Evolutionary conservation across 1,140 invertebrate genomes (phyloP).

Genomic region (Aphidius ervi): DNA sequence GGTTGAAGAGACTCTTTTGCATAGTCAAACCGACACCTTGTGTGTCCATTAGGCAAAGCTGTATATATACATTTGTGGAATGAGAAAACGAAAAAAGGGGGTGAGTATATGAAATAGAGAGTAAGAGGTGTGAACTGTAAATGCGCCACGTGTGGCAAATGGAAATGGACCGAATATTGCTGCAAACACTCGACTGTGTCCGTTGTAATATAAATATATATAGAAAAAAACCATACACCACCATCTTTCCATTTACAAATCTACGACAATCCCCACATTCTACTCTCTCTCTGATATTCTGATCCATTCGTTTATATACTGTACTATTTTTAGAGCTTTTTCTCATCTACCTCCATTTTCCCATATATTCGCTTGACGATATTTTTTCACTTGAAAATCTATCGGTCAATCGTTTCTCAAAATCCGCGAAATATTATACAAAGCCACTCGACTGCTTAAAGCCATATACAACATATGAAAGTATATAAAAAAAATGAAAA

Average conservation of each 20-base stretch:
- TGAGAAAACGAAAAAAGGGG: constrained; percentile 15
- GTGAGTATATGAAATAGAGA: constrained; percentile 14
- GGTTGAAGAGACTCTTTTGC: constrained; percentile 34
- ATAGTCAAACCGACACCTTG: constrained; percentile 42
- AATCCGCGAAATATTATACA: constrained; percentile 39
- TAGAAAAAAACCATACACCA: neutral
- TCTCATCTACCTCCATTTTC: neutral
- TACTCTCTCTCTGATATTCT: constrained; percentile 4
- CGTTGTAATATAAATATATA: constrained; percentile 23
- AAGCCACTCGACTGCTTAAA: constrained; percentile 34
- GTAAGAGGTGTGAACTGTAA: constrained; percentile 43
- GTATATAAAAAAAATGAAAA: constrained; percentile 2
- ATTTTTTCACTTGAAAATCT: constrained; percentile 38
- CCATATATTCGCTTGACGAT: constrained; percentile 15
- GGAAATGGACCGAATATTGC: constrained; percentile 52
- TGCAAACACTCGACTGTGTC: constrained; percentile 41
- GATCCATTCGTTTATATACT: constrained; percentile 25
- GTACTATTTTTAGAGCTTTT: constrained; percentile 17
- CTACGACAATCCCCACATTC: constrained; percentile 2
- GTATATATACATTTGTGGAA: constrained; percentile 13
- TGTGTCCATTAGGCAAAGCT: constrained; percentile 37
- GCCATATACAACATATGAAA: neutral
- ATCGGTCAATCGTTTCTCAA: constrained; percentile 38
- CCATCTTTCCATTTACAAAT: constrained; percentile 32
- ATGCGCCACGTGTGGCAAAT: constrained; percentile 52